A percentile compares a stretch with the other conserved stretches of the same genome.
Conservation (phyloP, 2,888 invertebrate species). For the Mactromeris polynyma region DNA sequence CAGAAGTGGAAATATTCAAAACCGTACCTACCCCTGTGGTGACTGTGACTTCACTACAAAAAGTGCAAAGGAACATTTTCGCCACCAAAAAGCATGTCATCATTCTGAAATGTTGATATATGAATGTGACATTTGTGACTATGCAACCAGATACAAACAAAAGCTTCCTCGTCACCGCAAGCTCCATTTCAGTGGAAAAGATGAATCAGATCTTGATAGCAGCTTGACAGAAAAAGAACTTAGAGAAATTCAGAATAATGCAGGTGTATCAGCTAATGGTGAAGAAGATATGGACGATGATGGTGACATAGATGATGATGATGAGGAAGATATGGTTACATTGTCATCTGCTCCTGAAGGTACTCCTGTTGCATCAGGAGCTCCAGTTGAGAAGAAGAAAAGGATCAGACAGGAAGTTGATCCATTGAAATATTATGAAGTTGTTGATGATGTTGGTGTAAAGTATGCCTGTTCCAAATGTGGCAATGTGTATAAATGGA, state of each 20-base stretch:
- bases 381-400: constrained; percentile 75
- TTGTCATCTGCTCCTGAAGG: constrained; percentile 45
- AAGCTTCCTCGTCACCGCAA: constrained; percentile 82
- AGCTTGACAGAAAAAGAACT: constrained; percentile 71
- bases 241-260: constrained; percentile 54
- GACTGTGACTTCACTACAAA: constrained; percentile 78
- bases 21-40: constrained; percentile 79
- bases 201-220: constrained; percentile 73
- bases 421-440: constrained; percentile 85
- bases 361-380: constrained; percentile 19
- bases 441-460: constrained; percentile 84
- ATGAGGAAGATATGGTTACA: constrained; percentile 67
- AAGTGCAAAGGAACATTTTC: constrained; percentile 79
- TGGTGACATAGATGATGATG: constrained; percentile 69
- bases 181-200: constrained; percentile 79
- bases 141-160: constrained; percentile 84
- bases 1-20: constrained; percentile 80
- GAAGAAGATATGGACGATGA: constrained; percentile 69
- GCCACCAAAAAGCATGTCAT: constrained; percentile 82
- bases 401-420: constrained; percentile 84
- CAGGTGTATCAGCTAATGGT: constrained; percentile 55
- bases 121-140: constrained; percentile 84
- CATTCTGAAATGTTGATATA: constrained; percentile 79
- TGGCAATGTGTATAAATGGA: constrained; percentile 87
- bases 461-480: constrained; percentile 87